These are phyloP conservation scores for Pasiphila rectangulata DNA, from an alignment of 2,888 invertebrate genomes.

Conservation along the genomic window DNA sequence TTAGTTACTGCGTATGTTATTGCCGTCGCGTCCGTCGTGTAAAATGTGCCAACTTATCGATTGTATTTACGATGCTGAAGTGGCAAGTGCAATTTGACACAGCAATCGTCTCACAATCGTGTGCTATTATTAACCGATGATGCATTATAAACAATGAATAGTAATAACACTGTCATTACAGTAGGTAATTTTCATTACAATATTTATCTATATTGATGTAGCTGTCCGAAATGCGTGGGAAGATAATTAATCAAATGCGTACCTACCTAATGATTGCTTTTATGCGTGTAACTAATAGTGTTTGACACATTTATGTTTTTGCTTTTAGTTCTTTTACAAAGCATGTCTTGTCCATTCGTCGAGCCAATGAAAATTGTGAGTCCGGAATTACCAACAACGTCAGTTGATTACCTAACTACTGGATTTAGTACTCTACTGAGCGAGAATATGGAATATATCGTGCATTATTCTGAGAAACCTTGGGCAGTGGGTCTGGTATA, in stretches of 20 bases:
- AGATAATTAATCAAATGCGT: neutral
- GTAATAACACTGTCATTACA: conserved; percentile 1
- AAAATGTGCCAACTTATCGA: neutral
- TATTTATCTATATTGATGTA: neutral
- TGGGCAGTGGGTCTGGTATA: conserved; percentile 3
- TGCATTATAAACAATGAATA: conserved; percentile 5
- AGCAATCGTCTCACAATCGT: conserved; percentile 4
- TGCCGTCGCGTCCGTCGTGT: no score
- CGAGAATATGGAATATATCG: conserved; percentile 2
- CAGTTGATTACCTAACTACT: neutral
- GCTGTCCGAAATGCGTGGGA: neutral
- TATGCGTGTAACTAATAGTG: neutral
- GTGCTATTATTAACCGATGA: conserved; percentile 14
- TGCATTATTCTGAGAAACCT: neutral
- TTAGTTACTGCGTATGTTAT: no score
- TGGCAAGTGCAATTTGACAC: neutral
- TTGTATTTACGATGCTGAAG: neutral
- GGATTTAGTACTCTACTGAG: conserved; percentile 1
- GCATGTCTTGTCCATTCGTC: neutral
- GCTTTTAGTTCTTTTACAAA: neutral
- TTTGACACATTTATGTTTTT: no score
- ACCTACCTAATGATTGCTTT: neutral
- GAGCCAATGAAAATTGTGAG: neutral
- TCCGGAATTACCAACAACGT: conserved; percentile 1
- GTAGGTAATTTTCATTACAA: neutral